These are phyloP conservation scores for Oxyscelio sp. DNA, from an alignment of 2,888 invertebrate genomes.

Conservation along the genomic window DNA sequence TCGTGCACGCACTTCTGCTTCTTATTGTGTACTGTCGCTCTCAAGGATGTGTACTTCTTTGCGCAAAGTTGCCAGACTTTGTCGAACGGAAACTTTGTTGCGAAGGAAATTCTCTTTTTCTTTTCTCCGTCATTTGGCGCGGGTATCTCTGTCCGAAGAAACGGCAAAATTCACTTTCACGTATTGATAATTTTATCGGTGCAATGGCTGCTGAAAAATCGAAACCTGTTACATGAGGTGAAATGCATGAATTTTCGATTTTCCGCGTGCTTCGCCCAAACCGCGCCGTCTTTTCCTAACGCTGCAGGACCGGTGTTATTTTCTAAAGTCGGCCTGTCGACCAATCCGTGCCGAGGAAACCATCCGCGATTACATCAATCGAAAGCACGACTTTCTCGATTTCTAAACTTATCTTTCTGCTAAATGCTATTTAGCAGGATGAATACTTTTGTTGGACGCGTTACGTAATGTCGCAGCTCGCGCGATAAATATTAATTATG, in stretches of 20 bases:
- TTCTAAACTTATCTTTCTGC: constrained; percentile 72
- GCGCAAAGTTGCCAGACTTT: too few species aligned
- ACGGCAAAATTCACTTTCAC: too few species aligned
- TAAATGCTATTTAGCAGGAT: constrained; percentile 62
- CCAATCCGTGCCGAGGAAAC: constrained; percentile 62
- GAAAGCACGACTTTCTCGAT: constrained; percentile 75
- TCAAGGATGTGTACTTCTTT: constrained; percentile 27
- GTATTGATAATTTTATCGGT: too few species aligned
- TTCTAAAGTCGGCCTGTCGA: constrained; percentile 40
- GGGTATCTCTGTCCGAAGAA: too few species aligned
- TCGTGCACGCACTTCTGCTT: not conserved
- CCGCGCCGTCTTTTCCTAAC: constrained; percentile 37
- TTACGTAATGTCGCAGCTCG: constrained; percentile 32
- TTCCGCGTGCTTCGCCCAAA: constrained; percentile 32
- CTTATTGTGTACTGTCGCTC: constrained; percentile 45
- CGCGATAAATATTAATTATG: constrained; percentile 8
- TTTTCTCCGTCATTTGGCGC: too few species aligned
- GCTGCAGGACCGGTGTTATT: constrained; percentile 39
- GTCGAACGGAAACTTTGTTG: too few species aligned
- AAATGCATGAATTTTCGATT: constrained; percentile 42
- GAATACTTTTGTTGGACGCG: constrained; percentile 56
- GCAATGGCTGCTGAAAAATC: constrained; percentile 4
- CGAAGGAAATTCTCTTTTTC: too few species aligned
- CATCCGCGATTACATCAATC: constrained; percentile 72
- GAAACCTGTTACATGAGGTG: constrained; percentile 31